Base-by-base conservation (phyloP, 2,888 invertebrate species). In the Rhimphoctona megacephalus region DNA sequence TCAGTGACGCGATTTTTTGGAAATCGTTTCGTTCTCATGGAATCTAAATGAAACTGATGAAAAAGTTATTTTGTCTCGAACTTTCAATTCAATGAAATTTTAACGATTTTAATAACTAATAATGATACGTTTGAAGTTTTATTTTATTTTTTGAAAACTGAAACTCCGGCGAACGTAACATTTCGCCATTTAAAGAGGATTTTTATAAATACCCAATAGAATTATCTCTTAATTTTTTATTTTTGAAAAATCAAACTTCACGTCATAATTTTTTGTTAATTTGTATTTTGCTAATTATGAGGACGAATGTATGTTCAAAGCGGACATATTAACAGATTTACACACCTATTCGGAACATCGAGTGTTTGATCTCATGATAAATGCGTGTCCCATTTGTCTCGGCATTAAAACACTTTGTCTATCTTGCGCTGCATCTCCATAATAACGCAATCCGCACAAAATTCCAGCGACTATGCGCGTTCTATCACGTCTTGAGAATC, bases 401-500 rank as follows among this genome's bases (percentile, higher is more conserved):
- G 22, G 36, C 54, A 33, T 73, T 73, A 73, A 54, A 36, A 79
- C 79, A 85, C 81, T 82, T 81, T 81, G 77, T 66, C 54, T 64
- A 81, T 81, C 70, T 49, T 30, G n/a, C 54, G 66, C 66, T 54
- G 43, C 66, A 81, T 33, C 54, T 43, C 73, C 66, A 77, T 79
- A 83, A 78, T 57, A 72, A 73, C 30, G 81, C 73, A 33, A 67
- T 70, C 54, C 70, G 25, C 33, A 64, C 81, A 25, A 66, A 66
- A 66, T 54, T 66, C 33, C 78, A 57, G 61, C 22, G 69, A 43
- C 69, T 46, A 67, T 69, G 78, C 39, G 73, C 81, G 73, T 74
- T 81, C 73, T 52, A 67, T 85, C 78, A 79, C 78, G 81, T 69
- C 57, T 46, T 7, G 14, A 52, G 49, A 57, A 85, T 85, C 82